A percentile compares a stretch with the other conserved stretches of the same genome.
These are phyloP conservation scores for Odontophorus gujanensis DNA, from an alignment of 2,113 vertebrate species.

Conservation along the genomic window DNA sequence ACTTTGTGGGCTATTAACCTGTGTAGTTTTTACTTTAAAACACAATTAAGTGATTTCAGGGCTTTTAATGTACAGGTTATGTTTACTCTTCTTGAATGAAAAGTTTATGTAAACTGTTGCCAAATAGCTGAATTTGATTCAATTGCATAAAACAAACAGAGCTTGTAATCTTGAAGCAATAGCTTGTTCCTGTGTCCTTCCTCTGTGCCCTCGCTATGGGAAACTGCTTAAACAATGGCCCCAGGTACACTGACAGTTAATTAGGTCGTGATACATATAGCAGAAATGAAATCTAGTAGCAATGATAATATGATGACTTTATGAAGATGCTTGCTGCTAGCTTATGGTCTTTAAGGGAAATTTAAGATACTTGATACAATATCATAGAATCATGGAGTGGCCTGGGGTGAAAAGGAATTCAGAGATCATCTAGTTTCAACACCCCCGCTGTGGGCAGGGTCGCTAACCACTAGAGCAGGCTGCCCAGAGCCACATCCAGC, in stretches of 20 bases:
- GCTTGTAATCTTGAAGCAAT: constrained; percentile 24
- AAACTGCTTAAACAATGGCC: constrained; percentile 44
- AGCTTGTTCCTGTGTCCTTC: constrained; percentile 23
- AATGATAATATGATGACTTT: neutral
- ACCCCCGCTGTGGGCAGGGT: too few relatives aligned
- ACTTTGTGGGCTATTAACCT: neutral
- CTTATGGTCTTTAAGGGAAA: neutral
- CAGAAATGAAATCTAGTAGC: neutral
- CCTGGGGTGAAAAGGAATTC: too few relatives aligned
- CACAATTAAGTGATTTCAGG: neutral
- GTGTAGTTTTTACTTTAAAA: neutral
- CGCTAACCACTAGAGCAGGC: too few relatives aligned
- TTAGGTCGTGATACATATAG: neutral
- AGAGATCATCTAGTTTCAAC: too few relatives aligned
- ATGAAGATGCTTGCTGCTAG: neutral
- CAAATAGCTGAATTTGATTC: constrained; percentile 52
- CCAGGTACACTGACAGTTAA: neutral
- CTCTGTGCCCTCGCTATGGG: neutral
- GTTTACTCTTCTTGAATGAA: neutral
- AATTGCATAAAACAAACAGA: constrained; percentile 67
- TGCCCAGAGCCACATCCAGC: too few relatives aligned
- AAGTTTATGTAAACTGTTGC: constrained; percentile 54
- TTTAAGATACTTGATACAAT: neutral
- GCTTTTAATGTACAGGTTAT: neutral
- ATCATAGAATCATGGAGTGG: neutral